Evolutionary conservation across 2,113 vertebrate species (phyloP), one percentile per base, ranked within the genome.

Genomic region (Canis aureus): DNA sequence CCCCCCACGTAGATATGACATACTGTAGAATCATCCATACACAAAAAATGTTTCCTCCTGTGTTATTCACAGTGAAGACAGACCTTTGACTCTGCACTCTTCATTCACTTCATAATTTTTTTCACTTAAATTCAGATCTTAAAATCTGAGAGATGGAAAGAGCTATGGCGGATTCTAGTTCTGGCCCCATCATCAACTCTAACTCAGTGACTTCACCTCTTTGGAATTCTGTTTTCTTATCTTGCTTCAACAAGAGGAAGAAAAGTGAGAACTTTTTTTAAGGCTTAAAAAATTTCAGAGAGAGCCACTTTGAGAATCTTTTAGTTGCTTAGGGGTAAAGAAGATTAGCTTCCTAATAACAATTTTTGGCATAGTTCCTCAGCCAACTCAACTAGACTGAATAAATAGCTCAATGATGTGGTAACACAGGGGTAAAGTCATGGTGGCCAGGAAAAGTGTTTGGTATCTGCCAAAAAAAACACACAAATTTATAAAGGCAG

Each of bases 321-420:
- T 71, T 79, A 79, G 89, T 66, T 90, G 85, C 96, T 98, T 92
- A 82, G 94, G 94, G 62, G 57, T 84, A 97, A 98, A 97, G 90
- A 97, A 90, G 89, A 94, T 92, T 97, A 93, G 64, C 96, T 90
- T 96, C 92, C 94, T 84, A 97, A 97, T 67, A 97, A 97, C 89
- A 60, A 87, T 76, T 92, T 90, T 91, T 98, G 98, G 62, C 98
- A 96, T 67, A 82, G 60, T 38, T 38, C 3, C 94, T 97, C 95
- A 92, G 93, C 91, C 94, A 97, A 73, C 53, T 81, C 89, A 35
- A 74, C 81, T 83, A 94, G 94, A 87, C 94, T 96, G 67, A 95
- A 62, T 60, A 67, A 97, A 97, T 93, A 95, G 81, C 89, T 97
- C 97, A 95, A 96, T 98, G 98, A 97, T 98, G 97, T 97, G 86